phyloP scores from a whole-genome alignment of 2,113 vertebrate genomes.

The Gnathochromis pfefferi region DNA sequence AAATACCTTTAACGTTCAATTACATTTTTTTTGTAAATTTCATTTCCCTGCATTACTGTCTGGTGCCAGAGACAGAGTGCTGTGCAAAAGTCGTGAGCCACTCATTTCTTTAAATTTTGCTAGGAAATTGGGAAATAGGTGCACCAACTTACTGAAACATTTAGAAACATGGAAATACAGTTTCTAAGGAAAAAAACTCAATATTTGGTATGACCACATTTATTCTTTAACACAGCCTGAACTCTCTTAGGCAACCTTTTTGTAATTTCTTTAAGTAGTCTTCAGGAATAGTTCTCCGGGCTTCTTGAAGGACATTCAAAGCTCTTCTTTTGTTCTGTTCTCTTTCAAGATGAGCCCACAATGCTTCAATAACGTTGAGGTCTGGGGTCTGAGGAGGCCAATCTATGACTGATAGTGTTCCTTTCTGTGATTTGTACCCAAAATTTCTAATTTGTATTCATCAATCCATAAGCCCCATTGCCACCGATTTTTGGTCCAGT shows the following conservation, averaged over 20 bases:
- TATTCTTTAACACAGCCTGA: background rate
- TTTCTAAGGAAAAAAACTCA: background rate
- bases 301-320: background rate
- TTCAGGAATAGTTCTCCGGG: background rate
- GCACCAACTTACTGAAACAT: background rate
- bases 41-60: background rate
- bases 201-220: background rate
- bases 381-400: background rate
- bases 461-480: background rate
- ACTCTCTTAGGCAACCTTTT: background rate
- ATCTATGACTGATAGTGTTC: background rate
- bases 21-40: background rate
- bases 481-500: background rate
- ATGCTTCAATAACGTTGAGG: background rate
- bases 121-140: background rate
- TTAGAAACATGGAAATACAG: background rate
- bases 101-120: background rate
- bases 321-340: background rate
- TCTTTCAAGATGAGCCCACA: background rate
- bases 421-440: background rate
- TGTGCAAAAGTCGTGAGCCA: background rate
- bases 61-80: background rate
- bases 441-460: background rate
- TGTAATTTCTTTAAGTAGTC: background rate
- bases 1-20: background rate